Evolutionary conservation across 2,113 vertebrate species (phyloP).

Genomic region (Isurus oxyrinchus): DNA sequence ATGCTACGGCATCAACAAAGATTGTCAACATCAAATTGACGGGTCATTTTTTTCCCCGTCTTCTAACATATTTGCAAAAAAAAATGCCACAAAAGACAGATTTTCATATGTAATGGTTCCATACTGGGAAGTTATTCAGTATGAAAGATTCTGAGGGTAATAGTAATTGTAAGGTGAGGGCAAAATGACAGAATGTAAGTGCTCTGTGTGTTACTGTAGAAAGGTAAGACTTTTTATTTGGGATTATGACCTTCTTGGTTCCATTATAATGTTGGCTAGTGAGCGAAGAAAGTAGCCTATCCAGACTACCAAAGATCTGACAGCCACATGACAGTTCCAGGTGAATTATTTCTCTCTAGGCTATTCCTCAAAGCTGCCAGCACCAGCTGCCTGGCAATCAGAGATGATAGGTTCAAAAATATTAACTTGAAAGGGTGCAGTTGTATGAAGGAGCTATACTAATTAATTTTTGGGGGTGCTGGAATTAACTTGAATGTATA

Average conservation of each 20-base stretch:
- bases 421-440: background rate
- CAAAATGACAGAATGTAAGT: background rate
- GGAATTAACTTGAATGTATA: background rate
- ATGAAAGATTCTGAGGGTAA: background rate
- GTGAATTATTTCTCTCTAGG: background rate
- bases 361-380: background rate
- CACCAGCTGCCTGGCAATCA: background rate
- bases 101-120: background rate
- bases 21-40: background rate
- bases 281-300: background rate
- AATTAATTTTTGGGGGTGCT: background rate
- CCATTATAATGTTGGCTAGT: background rate
- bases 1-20: background rate
- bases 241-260: background rate
- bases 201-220: background rate
- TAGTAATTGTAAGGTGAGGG: background rate
- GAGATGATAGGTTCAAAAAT: background rate
- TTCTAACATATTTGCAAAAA: background rate
- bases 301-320: background rate
- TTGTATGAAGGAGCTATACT: background rate
- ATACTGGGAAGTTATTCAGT: background rate
- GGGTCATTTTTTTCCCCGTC: background rate
- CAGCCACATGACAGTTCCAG: background rate
- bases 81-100: background rate
- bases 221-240: background rate